Conservation (phyloP, 1,140 invertebrate genomes). For the Rhizoglyphus robini region DNA sequence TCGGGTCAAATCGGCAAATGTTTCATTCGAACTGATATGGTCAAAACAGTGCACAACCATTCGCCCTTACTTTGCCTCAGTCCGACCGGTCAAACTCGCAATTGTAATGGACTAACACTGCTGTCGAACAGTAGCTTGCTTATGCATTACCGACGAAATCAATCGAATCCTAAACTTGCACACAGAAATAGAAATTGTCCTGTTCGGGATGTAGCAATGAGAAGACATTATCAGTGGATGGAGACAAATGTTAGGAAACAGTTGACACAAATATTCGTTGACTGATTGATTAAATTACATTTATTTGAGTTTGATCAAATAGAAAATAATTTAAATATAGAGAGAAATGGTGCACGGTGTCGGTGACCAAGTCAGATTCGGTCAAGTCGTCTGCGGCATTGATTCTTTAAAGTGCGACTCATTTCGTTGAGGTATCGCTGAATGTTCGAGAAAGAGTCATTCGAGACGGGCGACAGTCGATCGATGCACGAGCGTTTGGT, state of each 20-base stretch:
- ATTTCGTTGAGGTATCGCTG: no score
- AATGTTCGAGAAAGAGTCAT: no score
- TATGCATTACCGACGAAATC: not conserved
- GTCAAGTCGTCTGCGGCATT: no score
- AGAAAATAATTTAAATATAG: no score
- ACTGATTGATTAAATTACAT: no score
- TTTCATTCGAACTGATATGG: not conserved
- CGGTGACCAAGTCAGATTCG: no score
- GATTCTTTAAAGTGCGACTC: no score
- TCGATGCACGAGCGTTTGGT: no score
- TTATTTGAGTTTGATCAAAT: no score
- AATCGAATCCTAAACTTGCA: not conserved
- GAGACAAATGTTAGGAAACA: not conserved
- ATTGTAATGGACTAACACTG: not conserved
- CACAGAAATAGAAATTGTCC: no score
- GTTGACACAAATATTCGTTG: not conserved
- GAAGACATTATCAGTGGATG: not conserved
- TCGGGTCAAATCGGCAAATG: not conserved
- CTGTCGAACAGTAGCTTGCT: not conserved
- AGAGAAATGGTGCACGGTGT: no score
- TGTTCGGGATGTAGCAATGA: not conserved
- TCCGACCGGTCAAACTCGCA: not conserved
- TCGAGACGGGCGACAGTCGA: no score
- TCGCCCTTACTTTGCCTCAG: not conserved
- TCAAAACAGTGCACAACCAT: not conserved